These are phyloP conservation scores for Gastrophryne carolinensis DNA, from an alignment of 2,797 vertebrate species.

Conservation along the genomic window DNA sequence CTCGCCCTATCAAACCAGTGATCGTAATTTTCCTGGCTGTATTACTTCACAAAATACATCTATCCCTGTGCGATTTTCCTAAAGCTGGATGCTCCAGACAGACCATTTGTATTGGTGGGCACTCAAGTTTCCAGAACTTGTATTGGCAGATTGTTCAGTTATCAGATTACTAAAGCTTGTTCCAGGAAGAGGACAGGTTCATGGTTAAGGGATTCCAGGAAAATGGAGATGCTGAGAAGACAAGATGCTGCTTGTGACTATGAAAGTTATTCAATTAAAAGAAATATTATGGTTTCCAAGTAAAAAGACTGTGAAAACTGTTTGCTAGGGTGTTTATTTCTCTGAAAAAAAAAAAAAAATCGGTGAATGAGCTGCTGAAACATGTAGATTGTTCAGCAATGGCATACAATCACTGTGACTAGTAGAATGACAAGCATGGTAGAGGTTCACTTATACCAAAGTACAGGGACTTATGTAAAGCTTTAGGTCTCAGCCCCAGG, in stretches of 20 bases:
- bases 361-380: too few relatives aligned
- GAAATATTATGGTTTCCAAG: too few relatives aligned
- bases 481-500: too few relatives aligned
- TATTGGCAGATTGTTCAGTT: conserved; percentile 24
- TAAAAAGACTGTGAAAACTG: too few relatives aligned
- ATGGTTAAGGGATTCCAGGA: conserved; percentile 30
- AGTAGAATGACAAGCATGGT: too few relatives aligned
- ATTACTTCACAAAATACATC: background rate
- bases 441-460: too few relatives aligned
- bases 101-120: conserved; percentile 14
- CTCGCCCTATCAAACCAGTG: background rate
- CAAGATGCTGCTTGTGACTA: background rate
- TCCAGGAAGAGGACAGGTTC: conserved; percentile 33
- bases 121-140: conserved; percentile 13
- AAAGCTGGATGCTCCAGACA: conserved; percentile 7
- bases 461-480: too few relatives aligned
- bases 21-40: background rate
- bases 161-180: conserved; percentile 36
- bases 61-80: background rate
- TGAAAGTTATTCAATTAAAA: too few relatives aligned
- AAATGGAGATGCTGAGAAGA: background rate
- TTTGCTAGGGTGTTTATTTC: too few relatives aligned
- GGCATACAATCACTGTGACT: too few relatives aligned
- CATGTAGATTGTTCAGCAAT: too few relatives aligned
- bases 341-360: too few relatives aligned